Evolutionary conservation across 2,113 vertebrate species (phyloP).

Genomic region (Tragelaphus scriptus): DNA sequence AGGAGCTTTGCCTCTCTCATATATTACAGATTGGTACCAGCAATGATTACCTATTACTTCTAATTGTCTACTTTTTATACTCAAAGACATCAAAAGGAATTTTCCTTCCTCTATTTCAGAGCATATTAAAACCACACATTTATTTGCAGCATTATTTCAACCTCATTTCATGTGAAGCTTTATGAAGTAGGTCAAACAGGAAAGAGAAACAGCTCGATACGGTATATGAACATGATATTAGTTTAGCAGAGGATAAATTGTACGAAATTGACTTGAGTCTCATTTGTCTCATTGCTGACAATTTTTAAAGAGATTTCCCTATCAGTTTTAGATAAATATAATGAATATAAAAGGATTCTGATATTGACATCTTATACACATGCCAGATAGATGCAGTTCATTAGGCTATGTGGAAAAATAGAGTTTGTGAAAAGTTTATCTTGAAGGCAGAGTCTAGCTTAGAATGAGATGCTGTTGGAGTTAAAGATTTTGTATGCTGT

Average conservation of each 20-base stretch:
- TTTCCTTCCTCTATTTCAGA: neutral
- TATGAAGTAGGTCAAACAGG: conserved; percentile 30
- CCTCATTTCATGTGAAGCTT: neutral
- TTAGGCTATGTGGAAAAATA: neutral
- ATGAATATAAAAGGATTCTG: conserved; percentile 55
- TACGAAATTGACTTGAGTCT: conserved; percentile 18
- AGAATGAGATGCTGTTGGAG: neutral
- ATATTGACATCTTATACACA: neutral
- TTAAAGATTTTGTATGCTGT: neutral
- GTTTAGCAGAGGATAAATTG: conserved; percentile 50
- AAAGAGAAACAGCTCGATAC: conserved; percentile 14
- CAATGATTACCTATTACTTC: neutral
- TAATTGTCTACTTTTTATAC: conserved; percentile 20
- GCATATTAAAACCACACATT: neutral
- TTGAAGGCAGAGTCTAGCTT: neutral
- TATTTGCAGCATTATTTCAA: neutral
- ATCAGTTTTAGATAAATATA: conserved; percentile 62
- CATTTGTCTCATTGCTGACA: conserved; percentile 55
- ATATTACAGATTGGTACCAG: neutral
- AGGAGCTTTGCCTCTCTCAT: neutral
- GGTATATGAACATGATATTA: conserved; percentile 3
- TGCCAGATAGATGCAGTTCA: neutral
- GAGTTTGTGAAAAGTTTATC: neutral
- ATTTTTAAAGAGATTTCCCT: conserved; percentile 38
- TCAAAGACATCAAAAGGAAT: conserved; percentile 9